phyloP scores from a whole-genome alignment of 1,140 invertebrate genomes.

The Cardiocondyla obscurior region DNA sequence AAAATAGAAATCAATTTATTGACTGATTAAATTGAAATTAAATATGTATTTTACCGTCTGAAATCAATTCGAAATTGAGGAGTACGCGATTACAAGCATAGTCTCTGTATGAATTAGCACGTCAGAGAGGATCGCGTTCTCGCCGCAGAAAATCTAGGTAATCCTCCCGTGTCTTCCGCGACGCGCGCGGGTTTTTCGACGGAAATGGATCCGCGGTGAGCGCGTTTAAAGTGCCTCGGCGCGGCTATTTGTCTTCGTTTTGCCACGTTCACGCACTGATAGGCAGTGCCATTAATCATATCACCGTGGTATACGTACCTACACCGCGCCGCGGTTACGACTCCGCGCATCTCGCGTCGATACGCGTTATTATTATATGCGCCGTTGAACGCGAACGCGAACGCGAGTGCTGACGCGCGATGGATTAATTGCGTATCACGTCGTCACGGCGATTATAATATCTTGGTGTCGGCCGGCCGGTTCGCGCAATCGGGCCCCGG shows the following conservation, averaged over 20 bases:
- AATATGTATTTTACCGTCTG: neutral
- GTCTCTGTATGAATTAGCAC: neutral
- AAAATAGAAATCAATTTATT: neutral
- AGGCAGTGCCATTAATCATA: slow-evolving; percentile 77
- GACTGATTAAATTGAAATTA: neutral
- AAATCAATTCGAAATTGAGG: neutral
- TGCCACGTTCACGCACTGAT: slow-evolving; percentile 76
- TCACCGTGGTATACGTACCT: slow-evolving; percentile 4
- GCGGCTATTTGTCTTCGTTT: slow-evolving; percentile 77
- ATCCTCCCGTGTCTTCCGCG: slow-evolving; percentile 20
- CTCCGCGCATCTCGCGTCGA: slow-evolving; percentile 50
- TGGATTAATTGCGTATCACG: slow-evolving; percentile 74
- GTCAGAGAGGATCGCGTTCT: slow-evolving; percentile 29
- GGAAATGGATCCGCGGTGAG: slow-evolving; percentile 73
- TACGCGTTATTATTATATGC: slow-evolving; percentile 73
- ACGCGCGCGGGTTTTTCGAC: slow-evolving; percentile 59
- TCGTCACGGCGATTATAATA: slow-evolving; percentile 75
- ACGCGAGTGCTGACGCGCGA: slow-evolving; percentile 64
- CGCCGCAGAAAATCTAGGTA: slow-evolving; percentile 14
- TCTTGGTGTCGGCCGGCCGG: slow-evolving; percentile 42
- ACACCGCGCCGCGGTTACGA: neutral
- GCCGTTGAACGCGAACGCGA: slow-evolving; percentile 32
- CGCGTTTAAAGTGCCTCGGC: slow-evolving; percentile 64
- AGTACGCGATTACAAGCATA: neutral
- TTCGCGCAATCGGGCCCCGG: neutral